Conservation (phyloP, 2,113 vertebrate genomes). For the Paedocypris sp. region DNA sequence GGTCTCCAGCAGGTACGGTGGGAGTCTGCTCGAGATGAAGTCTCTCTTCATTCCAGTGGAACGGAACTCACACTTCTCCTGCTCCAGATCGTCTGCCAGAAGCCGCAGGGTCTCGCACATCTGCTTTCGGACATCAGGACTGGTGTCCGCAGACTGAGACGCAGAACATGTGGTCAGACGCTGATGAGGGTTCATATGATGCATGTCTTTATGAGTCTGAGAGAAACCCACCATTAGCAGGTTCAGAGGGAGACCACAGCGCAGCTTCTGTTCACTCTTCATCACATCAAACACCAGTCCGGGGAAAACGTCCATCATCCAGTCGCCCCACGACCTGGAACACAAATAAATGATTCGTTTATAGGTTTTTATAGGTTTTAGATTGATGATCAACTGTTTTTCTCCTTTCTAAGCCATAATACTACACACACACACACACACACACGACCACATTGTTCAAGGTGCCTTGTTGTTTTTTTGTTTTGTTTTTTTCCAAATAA, state of each 20-base stretch:
- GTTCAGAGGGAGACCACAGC: constrained; percentile 65
- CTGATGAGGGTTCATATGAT: too few species aligned
- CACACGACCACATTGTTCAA: too few species aligned
- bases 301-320: constrained; percentile 73
- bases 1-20: constrained; percentile 55
- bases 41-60: constrained; percentile 79
- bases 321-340: constrained; percentile 80
- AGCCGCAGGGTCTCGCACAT: constrained; percentile 61
- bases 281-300: constrained; percentile 69
- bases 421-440: too few species aligned
- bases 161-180: neutral
- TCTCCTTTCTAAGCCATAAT: too few species aligned
- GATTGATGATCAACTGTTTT: too few species aligned
- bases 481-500: too few species aligned
- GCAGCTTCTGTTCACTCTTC: constrained; percentile 56
- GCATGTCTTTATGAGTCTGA: too few species aligned
- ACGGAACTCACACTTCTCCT: constrained; percentile 40
- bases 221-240: constrained; percentile 68
- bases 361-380: too few species aligned
- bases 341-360: too few species aligned
- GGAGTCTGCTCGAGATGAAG: constrained; percentile 70
- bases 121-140: constrained; percentile 22
- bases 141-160: constrained; percentile 19
- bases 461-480: too few species aligned
- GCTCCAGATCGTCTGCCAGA: constrained; percentile 66